Percentiles rank a stretch among this genome's conserved stretches.
Evolutionary conservation across 2,797 vertebrate genomes (phyloP).

Genomic region (Coendou prehensilis): DNA sequence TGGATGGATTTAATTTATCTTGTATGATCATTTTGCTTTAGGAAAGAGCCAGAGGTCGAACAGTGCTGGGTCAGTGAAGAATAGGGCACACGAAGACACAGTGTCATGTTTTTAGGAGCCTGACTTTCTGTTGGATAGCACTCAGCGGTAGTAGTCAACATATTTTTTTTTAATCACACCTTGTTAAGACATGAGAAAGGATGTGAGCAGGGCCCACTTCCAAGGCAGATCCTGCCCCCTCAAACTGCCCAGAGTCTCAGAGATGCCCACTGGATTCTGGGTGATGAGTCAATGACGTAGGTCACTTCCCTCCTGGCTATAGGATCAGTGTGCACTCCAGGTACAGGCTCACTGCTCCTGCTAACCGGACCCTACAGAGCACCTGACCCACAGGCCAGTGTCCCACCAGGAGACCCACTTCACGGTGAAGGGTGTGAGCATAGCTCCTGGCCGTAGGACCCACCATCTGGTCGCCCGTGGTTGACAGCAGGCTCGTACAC

Average conservation of each 20-base stretch:
- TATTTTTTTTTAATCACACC: not conserved
- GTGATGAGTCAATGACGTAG: not conserved
- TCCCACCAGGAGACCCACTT: not conserved
- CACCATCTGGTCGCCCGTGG: no score
- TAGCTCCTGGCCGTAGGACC: not conserved
- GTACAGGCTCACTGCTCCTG: not conserved
- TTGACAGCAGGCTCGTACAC: not conserved
- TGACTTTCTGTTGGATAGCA: not conserved
- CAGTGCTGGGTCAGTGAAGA: not conserved
- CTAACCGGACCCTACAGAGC: not conserved
- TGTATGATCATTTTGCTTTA: not conserved
- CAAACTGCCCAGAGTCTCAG: not conserved
- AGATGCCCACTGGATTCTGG: not conserved
- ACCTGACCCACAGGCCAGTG: not conserved
- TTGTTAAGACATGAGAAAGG: not conserved
- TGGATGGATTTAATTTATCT: not conserved
- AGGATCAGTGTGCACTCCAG: not conserved
- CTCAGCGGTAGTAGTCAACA: not conserved
- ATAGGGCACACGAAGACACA: not conserved
- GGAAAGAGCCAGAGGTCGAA: not conserved
- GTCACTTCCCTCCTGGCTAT: not conserved
- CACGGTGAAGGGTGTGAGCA: not conserved
- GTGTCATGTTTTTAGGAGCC: not conserved
- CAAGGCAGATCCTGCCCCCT: not conserved
- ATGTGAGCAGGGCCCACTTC: not conserved